These are phyloP conservation scores for Syngnathus acus DNA, from an alignment of 2,797 vertebrate species.

Conservation along the genomic window DNA sequence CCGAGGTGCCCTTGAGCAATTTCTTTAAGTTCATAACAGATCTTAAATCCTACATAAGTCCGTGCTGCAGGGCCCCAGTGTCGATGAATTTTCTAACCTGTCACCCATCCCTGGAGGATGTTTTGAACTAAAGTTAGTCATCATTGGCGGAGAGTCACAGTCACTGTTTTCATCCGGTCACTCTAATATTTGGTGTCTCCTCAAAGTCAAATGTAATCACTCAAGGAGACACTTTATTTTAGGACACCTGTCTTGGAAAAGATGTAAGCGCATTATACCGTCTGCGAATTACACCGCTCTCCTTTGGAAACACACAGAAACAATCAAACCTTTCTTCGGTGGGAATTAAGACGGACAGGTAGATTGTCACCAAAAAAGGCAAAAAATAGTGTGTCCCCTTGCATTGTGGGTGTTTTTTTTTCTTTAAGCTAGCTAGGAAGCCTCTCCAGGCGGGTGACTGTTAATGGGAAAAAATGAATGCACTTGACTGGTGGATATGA, in stretches of 20 bases:
- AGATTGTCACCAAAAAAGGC: conserved; percentile 61
- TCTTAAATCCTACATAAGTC: conserved; percentile 2
- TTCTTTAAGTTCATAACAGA: too few species aligned
- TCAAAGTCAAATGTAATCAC: conserved; percentile 60
- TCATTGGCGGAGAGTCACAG: conserved; percentile 43
- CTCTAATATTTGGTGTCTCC: conserved; percentile 57
- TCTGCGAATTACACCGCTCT: conserved; percentile 36
- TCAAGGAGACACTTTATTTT: conserved; percentile 40
- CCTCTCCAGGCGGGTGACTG: conserved; percentile 58
- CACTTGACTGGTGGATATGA: conserved; percentile 69
- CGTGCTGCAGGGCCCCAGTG: conserved; percentile 25
- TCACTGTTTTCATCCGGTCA: conserved; percentile 53
- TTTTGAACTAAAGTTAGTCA: conserved; percentile 58
- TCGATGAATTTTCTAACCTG: conserved; percentile 54
- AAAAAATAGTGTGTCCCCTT: conserved; percentile 47
- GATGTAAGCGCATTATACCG: conserved; percentile 51
- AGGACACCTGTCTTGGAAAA: conserved; percentile 59
- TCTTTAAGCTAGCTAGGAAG: conserved; percentile 42
- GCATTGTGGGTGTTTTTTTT: conserved; percentile 48
- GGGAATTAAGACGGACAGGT: conserved; percentile 67
- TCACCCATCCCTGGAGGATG: conserved; percentile 50
- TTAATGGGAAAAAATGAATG: conserved; percentile 73
- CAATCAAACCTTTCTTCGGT: conserved; percentile 61
- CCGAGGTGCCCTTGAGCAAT: too few species aligned
- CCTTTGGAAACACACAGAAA: conserved; percentile 44